Evolutionary conservation across 1,140 invertebrate genomes (phyloP), one percentile per base, ranked within the genome.

Genomic region (Cyphomyrmex costatus): DNA sequence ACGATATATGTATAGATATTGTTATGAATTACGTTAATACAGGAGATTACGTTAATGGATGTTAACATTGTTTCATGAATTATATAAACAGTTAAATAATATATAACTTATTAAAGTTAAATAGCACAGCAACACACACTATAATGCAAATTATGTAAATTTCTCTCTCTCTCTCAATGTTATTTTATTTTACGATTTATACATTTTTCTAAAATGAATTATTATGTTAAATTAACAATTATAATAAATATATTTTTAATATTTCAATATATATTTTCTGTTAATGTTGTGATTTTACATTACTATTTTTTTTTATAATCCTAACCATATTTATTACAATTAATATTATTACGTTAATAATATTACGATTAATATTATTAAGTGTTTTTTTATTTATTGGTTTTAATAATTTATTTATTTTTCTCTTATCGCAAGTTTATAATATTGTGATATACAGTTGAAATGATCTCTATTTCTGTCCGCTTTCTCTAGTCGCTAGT

Each of bases 361-460:
- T 65, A 65, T 2, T 36, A n/a, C 36, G 36, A 66, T 36, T 36
- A 42, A 21, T 10, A 21, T n/a, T 42, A 66, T 7, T 60, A 63
- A n/a, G n/a, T 30, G 1, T 63, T 63, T 60, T 24, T n/a, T 65
- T 66, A 14, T 14, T 66, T 14, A 66, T 66, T 36, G 30, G 2
- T 65, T 65, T n/a, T 36, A 0, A 36, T 14, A 65, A 36, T 7
- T 65, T 21, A n/a, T 36, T 36, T 3, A 42, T 36, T 66, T 66
- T 66, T 36, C 2, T 33, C 2, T 33, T 30, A 63, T 5, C 14
- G 36, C 36, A 42, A 42, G 36, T 65, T 66, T 65, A n/a, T n/a
- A 66, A 42, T 66, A 65, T 66, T 65, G 21, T 42, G 21, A 42
- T 66, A 65, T 3, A 65, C 10, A 65, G 3, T n/a, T 65, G 8